Conservation (phyloP, 2,113 vertebrate species). For the Lagopus muta region DNA sequence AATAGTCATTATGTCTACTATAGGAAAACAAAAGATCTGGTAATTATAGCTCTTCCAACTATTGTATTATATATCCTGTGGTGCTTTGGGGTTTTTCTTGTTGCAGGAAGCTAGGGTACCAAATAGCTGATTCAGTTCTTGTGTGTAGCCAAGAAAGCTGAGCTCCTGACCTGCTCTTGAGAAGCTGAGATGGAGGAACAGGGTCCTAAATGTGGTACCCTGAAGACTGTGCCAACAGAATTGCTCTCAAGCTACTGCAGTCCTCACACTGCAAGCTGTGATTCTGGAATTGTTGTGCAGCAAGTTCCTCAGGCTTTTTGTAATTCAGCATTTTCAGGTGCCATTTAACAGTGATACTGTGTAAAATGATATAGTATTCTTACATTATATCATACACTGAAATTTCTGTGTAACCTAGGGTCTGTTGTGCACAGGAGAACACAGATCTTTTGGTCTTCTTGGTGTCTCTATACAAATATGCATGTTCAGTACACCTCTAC, state of each 20-base stretch:
- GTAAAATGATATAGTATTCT: background rate
- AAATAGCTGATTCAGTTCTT: background rate
- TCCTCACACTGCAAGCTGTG: background rate
- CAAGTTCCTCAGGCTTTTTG: background rate
- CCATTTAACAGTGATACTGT: background rate
- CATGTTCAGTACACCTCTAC: background rate
- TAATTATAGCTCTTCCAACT: conserved; percentile 68
- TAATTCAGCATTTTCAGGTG: background rate
- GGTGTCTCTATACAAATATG: background rate
- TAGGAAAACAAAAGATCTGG: conserved; percentile 20
- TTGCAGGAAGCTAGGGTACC: conserved; percentile 40
- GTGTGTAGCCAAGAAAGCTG: background rate
- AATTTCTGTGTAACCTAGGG: background rate
- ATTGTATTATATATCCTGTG: conserved; percentile 62
- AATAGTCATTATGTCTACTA: background rate
- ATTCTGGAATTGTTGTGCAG: accelerated
- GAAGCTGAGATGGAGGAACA: background rate
- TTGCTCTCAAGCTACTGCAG: accelerated
- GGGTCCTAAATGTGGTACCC: background rate
- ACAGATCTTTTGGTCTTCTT: background rate
- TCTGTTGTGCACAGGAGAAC: background rate
- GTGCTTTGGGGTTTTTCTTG: conserved; percentile 8
- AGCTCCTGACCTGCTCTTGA: background rate
- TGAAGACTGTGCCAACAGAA: accelerated
- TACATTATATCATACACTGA: background rate